These are phyloP conservation scores for Zeus faber DNA, from an alignment of 2,113 vertebrate species.

Conservation along the genomic window DNA sequence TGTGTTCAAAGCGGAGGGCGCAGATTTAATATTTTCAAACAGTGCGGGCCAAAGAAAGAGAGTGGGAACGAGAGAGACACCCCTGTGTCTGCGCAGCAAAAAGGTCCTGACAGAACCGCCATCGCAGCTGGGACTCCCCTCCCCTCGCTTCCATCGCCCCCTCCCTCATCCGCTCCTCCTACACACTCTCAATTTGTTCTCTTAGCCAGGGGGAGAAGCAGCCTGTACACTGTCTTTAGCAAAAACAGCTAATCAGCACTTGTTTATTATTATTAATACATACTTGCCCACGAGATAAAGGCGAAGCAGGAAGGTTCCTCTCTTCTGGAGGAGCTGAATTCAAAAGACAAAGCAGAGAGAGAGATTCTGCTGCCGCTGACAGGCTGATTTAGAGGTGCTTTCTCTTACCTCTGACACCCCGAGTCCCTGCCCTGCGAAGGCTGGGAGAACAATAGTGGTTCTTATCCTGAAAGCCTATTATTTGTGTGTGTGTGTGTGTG, in stretches of 20 bases:
- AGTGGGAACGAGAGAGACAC: slow-evolving; percentile 25
- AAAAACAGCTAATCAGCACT: slow-evolving; percentile 55
- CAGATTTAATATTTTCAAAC: slow-evolving; percentile 64
- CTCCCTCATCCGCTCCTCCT: too few relatives aligned
- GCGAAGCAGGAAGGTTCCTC: slow-evolving; percentile 29
- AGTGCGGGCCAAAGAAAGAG: slow-evolving; percentile 51
- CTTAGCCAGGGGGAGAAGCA: slow-evolving; percentile 42
- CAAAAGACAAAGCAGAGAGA: slow-evolving; percentile 29
- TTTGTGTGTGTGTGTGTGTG: slow-evolving; percentile 45
- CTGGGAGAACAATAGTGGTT: slow-evolving; percentile 52
- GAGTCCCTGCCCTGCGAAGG: slow-evolving; percentile 45
- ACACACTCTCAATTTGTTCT: slow-evolving; percentile 44
- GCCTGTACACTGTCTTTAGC: slow-evolving; percentile 19
- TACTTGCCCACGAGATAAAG: slow-evolving; percentile 21
- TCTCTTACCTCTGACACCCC: slow-evolving; percentile 56
- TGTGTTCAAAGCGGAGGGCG: slow-evolving; percentile 63
- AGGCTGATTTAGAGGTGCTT: slow-evolving; percentile 60
- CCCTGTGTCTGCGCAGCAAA: slow-evolving; percentile 45
- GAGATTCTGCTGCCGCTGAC: slow-evolving; percentile 45
- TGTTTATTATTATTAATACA: slow-evolving; percentile 44
- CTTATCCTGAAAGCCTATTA: slow-evolving; percentile 63
- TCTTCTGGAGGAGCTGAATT: slow-evolving; percentile 35
- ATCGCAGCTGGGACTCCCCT: slow-evolving; percentile 52
- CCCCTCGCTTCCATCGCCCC: neutral
- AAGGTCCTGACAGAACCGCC: slow-evolving; percentile 53